Percentiles rank a stretch among this genome's conserved stretches.
Conservation (phyloP, 1,140 invertebrate genomes). For the Drosophila pachea region DNA sequence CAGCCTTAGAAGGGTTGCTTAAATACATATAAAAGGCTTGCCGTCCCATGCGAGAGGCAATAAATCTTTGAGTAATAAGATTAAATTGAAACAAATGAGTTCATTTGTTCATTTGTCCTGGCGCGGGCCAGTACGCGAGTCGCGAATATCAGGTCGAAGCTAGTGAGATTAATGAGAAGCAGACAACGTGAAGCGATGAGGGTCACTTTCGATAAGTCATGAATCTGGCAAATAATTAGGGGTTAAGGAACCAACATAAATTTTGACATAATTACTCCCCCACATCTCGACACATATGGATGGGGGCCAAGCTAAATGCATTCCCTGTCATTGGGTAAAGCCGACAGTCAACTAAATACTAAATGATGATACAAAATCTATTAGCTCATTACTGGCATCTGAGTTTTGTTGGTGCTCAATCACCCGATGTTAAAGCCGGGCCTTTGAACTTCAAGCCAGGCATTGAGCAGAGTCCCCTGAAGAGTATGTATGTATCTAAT, state of each 20-base stretch:
- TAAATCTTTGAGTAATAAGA: slow-evolving; percentile 71
- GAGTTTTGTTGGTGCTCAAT: too few relatives aligned
- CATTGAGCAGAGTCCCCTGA: too few relatives aligned
- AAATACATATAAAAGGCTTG: slow-evolving; percentile 49
- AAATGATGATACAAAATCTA: too few relatives aligned
- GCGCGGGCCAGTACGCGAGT: slow-evolving; percentile 31
- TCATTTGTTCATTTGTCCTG: slow-evolving; percentile 51
- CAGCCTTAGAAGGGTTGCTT: slow-evolving; percentile 14
- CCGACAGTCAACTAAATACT: too few relatives aligned
- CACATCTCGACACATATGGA: not conserved
- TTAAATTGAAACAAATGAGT: slow-evolving; percentile 76
- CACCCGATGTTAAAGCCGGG: too few relatives aligned
- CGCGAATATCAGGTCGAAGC: slow-evolving; percentile 13
- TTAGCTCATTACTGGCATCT: too few relatives aligned
- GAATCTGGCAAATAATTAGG: slow-evolving; percentile 2
- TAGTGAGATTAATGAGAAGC: slow-evolving; percentile 10
- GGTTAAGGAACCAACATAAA: not conserved
- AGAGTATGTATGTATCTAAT: too few relatives aligned
- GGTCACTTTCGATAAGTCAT: not conserved
- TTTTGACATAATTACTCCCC: not conserved
- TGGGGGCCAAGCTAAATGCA: too few relatives aligned
- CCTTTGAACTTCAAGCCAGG: too few relatives aligned
- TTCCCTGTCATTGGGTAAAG: too few relatives aligned
- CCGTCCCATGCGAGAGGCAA: slow-evolving; percentile 63
- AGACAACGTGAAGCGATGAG: not conserved